phyloP scores from a whole-genome alignment of 1,140 invertebrate genomes.

The Marisa cornuarietis region DNA sequence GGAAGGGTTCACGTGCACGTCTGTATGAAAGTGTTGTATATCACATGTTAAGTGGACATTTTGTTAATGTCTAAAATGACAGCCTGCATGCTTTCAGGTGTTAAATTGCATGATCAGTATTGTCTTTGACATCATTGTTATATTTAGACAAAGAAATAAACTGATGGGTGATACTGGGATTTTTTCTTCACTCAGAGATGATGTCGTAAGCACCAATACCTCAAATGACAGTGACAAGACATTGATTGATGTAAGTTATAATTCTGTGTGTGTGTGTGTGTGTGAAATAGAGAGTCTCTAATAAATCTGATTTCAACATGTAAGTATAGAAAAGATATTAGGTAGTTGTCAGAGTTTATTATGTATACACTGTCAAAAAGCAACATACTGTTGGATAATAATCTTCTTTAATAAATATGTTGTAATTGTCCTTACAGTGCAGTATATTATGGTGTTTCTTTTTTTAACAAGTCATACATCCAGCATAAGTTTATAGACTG shows the following conservation, averaged over 20 bases:
- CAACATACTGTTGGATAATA: too few species aligned
- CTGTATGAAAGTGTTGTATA: too few species aligned
- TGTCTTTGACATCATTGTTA: not conserved
- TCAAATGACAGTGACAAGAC: conserved; percentile 88
- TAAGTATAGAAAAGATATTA: not conserved
- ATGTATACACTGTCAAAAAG: not conserved
- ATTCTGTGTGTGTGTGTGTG: not conserved
- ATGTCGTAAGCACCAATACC: conserved; percentile 76
- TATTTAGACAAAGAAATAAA: not conserved
- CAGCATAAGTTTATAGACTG: too few species aligned
- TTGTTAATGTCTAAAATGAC: too few species aligned
- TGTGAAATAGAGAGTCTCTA: not conserved
- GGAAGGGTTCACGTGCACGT: too few species aligned
- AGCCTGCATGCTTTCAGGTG: too few species aligned
- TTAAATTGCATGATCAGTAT: too few species aligned
- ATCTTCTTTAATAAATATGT: not conserved
- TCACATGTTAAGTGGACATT: too few species aligned
- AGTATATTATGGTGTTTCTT: not conserved
- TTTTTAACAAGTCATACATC: too few species aligned
- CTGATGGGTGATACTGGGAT: not conserved
- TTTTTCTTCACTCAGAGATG: conserved; percentile 44
- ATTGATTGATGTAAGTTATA: conserved; percentile 67
- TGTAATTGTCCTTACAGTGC: not conserved
- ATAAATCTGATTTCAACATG: not conserved
- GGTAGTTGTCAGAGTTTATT: not conserved